A percentile compares a stretch with the other conserved stretches of the same genome.
These are phyloP conservation scores for Aurelia coerulea DNA, from an alignment of 30 jellyfish, hydroid and myxozoan genomes.

Conservation along the genomic window DNA sequence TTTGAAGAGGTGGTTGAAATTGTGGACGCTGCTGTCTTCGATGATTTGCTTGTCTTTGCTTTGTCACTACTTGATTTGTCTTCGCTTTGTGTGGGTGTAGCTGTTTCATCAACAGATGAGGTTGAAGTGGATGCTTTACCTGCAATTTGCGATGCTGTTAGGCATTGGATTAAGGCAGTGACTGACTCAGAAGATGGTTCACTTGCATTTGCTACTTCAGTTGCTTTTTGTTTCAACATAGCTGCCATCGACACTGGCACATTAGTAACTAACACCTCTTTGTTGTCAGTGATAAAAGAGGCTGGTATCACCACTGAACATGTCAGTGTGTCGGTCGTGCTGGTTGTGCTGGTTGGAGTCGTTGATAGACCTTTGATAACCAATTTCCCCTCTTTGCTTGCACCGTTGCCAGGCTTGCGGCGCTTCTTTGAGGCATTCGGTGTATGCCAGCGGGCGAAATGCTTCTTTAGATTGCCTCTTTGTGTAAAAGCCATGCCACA, in stretches of 20 bases:
- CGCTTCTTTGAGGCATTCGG: slow-evolving; percentile 36
- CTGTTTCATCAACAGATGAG: background rate
- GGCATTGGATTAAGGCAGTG: slow-evolving; percentile 45
- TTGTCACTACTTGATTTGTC: background rate
- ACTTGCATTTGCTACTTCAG: slow-evolving; percentile 51
- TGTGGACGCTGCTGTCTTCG: background rate
- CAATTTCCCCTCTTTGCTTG: slow-evolving; percentile 27
- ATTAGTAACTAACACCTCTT: slow-evolving; percentile 42
- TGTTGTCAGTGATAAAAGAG: slow-evolving; percentile 43
- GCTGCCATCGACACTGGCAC: slow-evolving; percentile 63
- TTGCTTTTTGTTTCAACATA: slow-evolving; percentile 56
- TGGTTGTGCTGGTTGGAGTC: slow-evolving; percentile 6
- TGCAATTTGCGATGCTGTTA: slow-evolving; percentile 48
- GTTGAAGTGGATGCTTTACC: slow-evolving; percentile 2
- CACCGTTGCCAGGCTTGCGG: slow-evolving; percentile 20
- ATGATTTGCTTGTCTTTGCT: background rate
- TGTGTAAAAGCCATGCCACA: slow-evolving; percentile 86
- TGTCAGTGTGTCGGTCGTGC: slow-evolving; percentile 1
- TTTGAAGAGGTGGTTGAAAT: background rate
- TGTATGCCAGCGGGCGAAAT: slow-evolving; percentile 68
- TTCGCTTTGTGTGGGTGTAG: background rate
- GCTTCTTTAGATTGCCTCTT: slow-evolving; percentile 73
- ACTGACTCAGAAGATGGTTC: slow-evolving; percentile 36
- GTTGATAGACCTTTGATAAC: slow-evolving; percentile 39
- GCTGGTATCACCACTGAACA: slow-evolving; percentile 58